A percentile compares a stretch with the other conserved stretches of the same genome.
phyloP scores from a whole-genome alignment of 2,113 vertebrate genomes.

The Phalacrocorax carbo region DNA sequence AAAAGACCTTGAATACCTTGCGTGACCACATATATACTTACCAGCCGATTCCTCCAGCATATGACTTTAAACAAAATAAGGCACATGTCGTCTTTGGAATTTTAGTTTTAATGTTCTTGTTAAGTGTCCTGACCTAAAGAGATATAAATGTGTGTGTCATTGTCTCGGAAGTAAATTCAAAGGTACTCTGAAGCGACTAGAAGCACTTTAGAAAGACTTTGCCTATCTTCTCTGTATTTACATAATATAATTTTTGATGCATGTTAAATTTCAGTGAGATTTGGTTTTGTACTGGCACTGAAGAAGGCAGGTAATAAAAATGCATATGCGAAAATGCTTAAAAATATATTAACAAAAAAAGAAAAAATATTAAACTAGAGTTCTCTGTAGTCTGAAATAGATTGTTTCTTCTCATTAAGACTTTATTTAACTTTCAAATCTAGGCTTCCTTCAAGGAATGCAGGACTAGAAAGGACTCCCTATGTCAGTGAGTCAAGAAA shows the following conservation, averaged over 20 bases:
- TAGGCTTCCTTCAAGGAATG: background rate
- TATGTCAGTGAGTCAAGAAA: background rate
- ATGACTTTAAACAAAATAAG: background rate
- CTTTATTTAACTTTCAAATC: constrained; percentile 35
- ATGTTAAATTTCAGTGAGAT: background rate
- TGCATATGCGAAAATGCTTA: background rate
- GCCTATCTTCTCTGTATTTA: background rate
- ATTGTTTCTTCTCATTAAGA: background rate
- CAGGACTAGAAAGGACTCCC: background rate
- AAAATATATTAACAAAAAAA: background rate
- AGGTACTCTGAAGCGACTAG: background rate
- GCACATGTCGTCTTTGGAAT: background rate
- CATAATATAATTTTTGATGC: background rate
- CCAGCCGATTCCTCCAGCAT: background rate
- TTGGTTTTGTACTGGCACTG: background rate
- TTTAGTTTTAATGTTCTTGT: background rate
- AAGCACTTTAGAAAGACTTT: background rate
- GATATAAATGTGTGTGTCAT: background rate
- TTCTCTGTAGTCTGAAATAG: constrained; percentile 1
- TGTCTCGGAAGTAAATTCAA: constrained; percentile 7
- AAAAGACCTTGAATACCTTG: background rate
- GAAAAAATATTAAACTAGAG: background rate
- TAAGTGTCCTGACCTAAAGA: background rate
- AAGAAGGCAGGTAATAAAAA: background rate
- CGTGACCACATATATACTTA: background rate